Evolutionary conservation across 2,113 vertebrate genomes (phyloP), one percentile per base, ranked within the genome.

Genomic region (Grantiella picta): DNA sequence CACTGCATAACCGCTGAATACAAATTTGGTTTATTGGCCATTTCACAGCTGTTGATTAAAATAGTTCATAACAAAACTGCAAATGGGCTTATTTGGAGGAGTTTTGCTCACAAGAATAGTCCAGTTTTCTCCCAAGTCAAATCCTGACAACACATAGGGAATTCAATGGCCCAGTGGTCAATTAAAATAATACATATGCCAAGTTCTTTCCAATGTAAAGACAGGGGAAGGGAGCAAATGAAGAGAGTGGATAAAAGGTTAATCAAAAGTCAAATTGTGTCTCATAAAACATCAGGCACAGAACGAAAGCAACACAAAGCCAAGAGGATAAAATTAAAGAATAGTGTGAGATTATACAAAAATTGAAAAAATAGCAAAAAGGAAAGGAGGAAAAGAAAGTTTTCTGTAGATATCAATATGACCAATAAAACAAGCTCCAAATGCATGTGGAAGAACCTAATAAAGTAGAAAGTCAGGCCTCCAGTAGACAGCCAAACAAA

Each of bases 31-130:
- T 97, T 88, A 96, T 95, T 96, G 80, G 88, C 86, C 61, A 61
- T 96, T 93, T 93, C 68, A 78, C 88, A 96, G 92, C 95, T 90
- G 92, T 90, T 95, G 95, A 95, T 97, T 95, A 95, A 91, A 95
- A 91, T 49, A 93, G 92, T 90, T 92, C 88, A 84, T 92, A 92
- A 79, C 82, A 78, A 89, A 96, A 92, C 82, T 89, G 64, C 72
- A 90, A 93, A 94, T 71, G 45, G 79, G 76, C 53, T 94, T 92
- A 71, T 89, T 96, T 94, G 93, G 76, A 90, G 60, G 80, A 84
- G 72, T 68, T 71, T 81, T 36, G 36, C 52, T 49, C 49, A 45
- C 82, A 93, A 93, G 69, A 95, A 47, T 25, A 70, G 75, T 4
- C 28, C 47, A 28, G 52, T 68, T 78, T 45, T 83, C 65, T 83